A percentile compares a stretch with the other conserved stretches of the same genome.
Evolutionary conservation across 2,797 vertebrate genomes (phyloP).

Genomic region (Rhynchonycteris naso): DNA sequence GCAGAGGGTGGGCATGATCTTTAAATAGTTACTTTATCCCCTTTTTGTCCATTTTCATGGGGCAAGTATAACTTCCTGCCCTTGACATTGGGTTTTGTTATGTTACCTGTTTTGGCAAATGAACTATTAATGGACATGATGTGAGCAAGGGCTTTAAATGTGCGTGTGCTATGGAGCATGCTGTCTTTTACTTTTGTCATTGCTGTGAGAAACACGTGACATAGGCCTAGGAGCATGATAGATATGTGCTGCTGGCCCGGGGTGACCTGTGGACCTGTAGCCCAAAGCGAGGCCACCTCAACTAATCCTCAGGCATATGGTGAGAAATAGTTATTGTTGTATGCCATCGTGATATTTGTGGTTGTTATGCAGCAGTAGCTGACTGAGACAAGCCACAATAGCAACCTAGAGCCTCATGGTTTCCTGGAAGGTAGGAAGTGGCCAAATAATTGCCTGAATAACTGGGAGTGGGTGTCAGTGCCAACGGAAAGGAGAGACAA

Average conservation of each 20-base stretch:
- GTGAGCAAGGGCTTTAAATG: background rate
- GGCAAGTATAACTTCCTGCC: background rate
- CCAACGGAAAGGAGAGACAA: background rate
- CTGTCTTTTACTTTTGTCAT: background rate
- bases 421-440: background rate
- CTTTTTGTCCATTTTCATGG: background rate
- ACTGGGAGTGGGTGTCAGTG: background rate
- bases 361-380: background rate
- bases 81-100: background rate
- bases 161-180: background rate
- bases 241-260: background rate
- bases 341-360: background rate
- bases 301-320: background rate
- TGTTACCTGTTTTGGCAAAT: background rate
- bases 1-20: background rate
- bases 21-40: background rate
- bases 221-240: background rate
- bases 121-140: background rate
- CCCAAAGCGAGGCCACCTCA: background rate
- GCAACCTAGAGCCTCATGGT: background rate
- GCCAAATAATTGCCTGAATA: background rate
- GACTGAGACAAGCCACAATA: conserved; percentile 1
- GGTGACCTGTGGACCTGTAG: background rate
- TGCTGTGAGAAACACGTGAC: background rate
- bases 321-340: background rate